Evolutionary conservation across 2,797 vertebrate genomes (phyloP).

Genomic region (Squalus acanthias): DNA sequence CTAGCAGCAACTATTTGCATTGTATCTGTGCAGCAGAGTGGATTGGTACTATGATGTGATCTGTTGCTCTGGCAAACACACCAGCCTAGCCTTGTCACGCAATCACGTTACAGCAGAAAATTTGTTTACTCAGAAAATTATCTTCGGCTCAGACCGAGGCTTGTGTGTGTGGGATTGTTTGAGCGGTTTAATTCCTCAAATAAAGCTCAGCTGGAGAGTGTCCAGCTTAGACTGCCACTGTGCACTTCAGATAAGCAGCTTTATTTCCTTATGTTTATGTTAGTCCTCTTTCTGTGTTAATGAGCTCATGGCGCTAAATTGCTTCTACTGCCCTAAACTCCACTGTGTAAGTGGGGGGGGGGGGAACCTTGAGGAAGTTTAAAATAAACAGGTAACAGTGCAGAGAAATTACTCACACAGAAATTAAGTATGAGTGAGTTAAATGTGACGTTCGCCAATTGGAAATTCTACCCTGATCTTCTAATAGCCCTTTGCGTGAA

Average conservation of each 20-base stretch:
- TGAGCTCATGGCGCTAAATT: background rate
- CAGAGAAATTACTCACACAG: background rate
- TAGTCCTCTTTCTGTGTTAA: background rate
- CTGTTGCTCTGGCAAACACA: background rate
- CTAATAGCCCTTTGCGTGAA: background rate
- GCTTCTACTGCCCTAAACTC: background rate
- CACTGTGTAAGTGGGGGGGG: background rate
- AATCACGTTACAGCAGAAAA: constrained; percentile 16
- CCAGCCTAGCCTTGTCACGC: constrained; percentile 24
- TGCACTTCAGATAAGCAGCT: constrained; percentile 19
- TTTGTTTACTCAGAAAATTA: constrained; percentile 34
- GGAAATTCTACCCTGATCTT: background rate
- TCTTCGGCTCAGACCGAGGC: constrained; percentile 1
- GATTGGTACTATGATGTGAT: background rate
- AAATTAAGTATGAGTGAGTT: background rate
- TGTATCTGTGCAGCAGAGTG: constrained; percentile 17
- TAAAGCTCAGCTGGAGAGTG: constrained; percentile 12
- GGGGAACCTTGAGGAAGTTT: background rate
- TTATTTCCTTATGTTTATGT: constrained; percentile 14
- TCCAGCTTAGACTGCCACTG: constrained; percentile 27
- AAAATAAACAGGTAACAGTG: background rate
- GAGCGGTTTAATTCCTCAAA: constrained; percentile 21
- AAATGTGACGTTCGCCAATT: background rate
- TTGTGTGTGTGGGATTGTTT: constrained; percentile 30
- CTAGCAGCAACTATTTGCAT: background rate